A percentile compares a stretch with the other conserved stretches of the same genome.
Evolutionary conservation across 2,113 vertebrate genomes (phyloP).

Genomic region (Recurvirostra avosetta): DNA sequence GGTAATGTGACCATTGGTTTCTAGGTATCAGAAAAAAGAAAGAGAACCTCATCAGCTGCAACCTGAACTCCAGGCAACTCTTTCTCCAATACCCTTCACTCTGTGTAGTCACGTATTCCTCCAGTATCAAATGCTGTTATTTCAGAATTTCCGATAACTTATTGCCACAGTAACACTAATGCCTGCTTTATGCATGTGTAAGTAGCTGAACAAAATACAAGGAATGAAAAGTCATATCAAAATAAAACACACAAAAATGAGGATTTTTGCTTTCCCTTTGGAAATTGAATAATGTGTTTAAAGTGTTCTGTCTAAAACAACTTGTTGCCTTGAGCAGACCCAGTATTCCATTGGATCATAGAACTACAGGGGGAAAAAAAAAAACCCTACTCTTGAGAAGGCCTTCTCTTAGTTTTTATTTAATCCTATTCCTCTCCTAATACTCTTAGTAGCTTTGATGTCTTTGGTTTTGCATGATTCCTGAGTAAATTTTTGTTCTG

Average conservation of each 20-base stretch:
- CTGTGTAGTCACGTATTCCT: neutral
- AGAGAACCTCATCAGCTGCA: neutral
- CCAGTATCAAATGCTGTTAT: neutral
- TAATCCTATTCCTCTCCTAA: fast-evolving
- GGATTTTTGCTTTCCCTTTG: fast-evolving
- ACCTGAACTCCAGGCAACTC: neutral
- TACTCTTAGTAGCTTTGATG: neutral
- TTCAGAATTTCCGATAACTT: neutral
- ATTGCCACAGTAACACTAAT: neutral
- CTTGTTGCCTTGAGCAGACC: neutral
- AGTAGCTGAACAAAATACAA: neutral
- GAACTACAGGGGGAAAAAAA: neutral
- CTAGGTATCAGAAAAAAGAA: neutral
- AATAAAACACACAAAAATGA: neutral
- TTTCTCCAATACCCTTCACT: neutral
- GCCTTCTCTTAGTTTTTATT: neutral
- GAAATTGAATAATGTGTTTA: neutral
- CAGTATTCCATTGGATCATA: neutral
- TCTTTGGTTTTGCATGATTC: neutral
- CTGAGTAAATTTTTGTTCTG: neutral
- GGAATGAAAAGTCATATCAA: neutral
- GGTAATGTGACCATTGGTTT: fast-evolving
- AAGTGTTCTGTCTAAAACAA: neutral
- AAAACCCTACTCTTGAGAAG: neutral
- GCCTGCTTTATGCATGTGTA: neutral